Evolutionary conservation across 2,113 vertebrate genomes (phyloP).

Genomic region (Syngnathus typhle): DNA sequence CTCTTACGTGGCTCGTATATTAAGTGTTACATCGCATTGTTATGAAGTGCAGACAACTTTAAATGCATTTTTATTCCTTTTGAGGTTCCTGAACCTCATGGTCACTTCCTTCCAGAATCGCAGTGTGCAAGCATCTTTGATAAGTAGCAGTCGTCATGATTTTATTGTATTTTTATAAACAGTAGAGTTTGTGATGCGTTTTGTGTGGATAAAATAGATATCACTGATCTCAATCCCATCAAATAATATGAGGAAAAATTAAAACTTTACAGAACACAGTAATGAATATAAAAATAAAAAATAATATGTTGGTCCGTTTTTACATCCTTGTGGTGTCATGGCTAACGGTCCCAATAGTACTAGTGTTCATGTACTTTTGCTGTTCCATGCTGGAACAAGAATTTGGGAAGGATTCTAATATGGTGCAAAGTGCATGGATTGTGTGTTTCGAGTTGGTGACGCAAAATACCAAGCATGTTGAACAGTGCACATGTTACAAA

Average conservation of each 20-base stretch:
- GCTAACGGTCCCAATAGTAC: not conserved
- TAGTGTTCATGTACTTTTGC: not conserved
- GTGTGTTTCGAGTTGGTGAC: slow-evolving; percentile 3
- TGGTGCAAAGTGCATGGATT: slow-evolving; percentile 25
- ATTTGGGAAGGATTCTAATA: slow-evolving; percentile 37
- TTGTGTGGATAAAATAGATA: too few species aligned
- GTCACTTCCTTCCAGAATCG: not conserved
- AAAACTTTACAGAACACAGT: not conserved
- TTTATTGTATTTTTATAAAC: too few species aligned
- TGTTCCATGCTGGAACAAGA: not conserved
- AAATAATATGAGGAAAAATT: too few species aligned
- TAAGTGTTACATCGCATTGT: not conserved
- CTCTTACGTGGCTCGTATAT: too few species aligned
- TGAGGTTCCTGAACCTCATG: not conserved
- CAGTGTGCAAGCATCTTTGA: not conserved
- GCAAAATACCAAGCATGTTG: slow-evolving; percentile 14
- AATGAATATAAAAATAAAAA: not conserved
- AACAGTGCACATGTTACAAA: not conserved
- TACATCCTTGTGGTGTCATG: not conserved
- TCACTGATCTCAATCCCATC: too few species aligned
- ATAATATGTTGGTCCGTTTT: not conserved
- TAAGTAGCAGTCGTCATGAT: not conserved
- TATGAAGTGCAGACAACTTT: not conserved
- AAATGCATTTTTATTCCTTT: not conserved
- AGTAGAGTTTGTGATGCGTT: too few species aligned